Evolutionary conservation across 2,797 vertebrate genomes (phyloP).

Genomic region (Okamejei kenojei): DNA sequence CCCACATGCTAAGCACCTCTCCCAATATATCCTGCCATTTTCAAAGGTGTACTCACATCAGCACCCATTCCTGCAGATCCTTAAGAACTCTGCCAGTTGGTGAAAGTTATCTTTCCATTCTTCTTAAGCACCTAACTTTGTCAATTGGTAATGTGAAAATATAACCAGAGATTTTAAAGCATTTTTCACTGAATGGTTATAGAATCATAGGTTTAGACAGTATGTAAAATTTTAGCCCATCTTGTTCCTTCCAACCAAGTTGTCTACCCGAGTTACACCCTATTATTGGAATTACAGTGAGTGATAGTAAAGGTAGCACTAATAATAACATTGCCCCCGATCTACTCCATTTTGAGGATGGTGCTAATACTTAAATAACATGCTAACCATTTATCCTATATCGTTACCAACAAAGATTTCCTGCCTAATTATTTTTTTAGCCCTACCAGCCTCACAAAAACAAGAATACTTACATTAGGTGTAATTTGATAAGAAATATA

Average conservation of each 20-base stretch:
- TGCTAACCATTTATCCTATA: background rate
- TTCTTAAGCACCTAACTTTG: too few relatives aligned
- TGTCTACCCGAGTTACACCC: too few relatives aligned
- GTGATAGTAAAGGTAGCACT: background rate
- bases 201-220: background rate
- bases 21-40: too few relatives aligned
- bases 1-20: too few relatives aligned
- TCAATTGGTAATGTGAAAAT: background rate
- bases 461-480: slow-evolving; percentile 4
- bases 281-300: background rate
- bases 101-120: too few relatives aligned
- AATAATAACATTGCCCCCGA: background rate
- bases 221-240: too few relatives aligned
- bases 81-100: too few relatives aligned
- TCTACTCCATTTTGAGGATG: background rate
- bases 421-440: background rate
- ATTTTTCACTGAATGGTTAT: background rate
- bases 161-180: background rate
- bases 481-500: slow-evolving; percentile 35
- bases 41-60: too few relatives aligned
- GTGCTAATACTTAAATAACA: background rate
- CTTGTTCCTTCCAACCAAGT: too few relatives aligned
- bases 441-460: background rate
- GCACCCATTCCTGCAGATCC: too few relatives aligned
- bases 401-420: background rate